These are phyloP conservation scores for Brachypterus glaber DNA, from an alignment of 2,888 invertebrate genomes.

Conservation along the genomic window DNA sequence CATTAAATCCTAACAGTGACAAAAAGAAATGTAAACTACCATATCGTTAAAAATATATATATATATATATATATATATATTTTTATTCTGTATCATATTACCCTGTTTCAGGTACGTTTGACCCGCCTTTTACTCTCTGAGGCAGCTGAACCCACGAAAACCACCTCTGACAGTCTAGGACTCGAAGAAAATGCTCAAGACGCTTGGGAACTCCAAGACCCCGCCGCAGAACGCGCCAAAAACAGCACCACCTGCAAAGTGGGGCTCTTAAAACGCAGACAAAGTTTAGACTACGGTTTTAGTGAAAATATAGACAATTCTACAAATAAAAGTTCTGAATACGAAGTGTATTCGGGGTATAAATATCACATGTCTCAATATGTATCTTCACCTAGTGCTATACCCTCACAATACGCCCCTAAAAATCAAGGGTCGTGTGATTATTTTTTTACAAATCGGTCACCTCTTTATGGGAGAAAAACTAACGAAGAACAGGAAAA, in stretches of 20 bases:
- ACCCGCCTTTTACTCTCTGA: slow-evolving; percentile 34
- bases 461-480: slow-evolving; percentile 31
- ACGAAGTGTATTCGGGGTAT: slow-evolving; percentile 28
- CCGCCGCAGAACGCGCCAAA: slow-evolving; percentile 27
- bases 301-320: slow-evolving; percentile 23
- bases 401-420: slow-evolving; percentile 32
- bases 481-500: slow-evolving; percentile 17
- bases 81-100: too few species aligned
- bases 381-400: slow-evolving; percentile 30
- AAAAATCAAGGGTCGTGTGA: slow-evolving; percentile 30
- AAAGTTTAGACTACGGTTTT: slow-evolving; percentile 28
- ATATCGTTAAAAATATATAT: too few species aligned
- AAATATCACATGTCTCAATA: slow-evolving; percentile 31
- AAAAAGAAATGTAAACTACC: too few species aligned
- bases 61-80: too few species aligned
- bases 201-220: slow-evolving; percentile 34
- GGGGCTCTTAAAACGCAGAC: slow-evolving; percentile 31
- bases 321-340: slow-evolving; percentile 20
- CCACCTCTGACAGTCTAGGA: slow-evolving; percentile 35
- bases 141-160: slow-evolving; percentile 34
- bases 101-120: slow-evolving; percentile 32
- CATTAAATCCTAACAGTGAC: too few species aligned
- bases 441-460: slow-evolving; percentile 29
- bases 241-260: slow-evolving; percentile 32
- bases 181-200: slow-evolving; percentile 34